A percentile compares a stretch with the other conserved stretches of the same genome.
Conservation (phyloP, 2,888 invertebrate genomes). For the Amaurobius ferox region DNA sequence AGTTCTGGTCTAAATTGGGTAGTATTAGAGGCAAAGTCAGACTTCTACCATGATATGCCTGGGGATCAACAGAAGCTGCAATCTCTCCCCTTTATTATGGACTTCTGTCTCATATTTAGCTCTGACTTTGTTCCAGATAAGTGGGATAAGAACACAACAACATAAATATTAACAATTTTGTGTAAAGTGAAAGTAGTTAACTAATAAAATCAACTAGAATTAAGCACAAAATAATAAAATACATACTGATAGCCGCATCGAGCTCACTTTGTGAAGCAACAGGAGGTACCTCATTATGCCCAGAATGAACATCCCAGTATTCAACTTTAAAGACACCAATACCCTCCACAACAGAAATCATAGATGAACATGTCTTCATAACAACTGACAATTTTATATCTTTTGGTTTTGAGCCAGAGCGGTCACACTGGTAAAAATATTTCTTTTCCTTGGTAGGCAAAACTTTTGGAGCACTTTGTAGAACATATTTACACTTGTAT, state of each 20-base stretch:
- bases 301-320: slow-evolving; percentile 53
- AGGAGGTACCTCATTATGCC: not conserved
- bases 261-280: slow-evolving; percentile 25
- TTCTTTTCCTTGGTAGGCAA: slow-evolving; percentile 29
- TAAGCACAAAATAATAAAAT: not conserved
- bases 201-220: too few relatives aligned
- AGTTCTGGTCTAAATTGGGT: too few relatives aligned
- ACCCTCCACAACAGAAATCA: slow-evolving; percentile 44
- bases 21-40: too few relatives aligned
- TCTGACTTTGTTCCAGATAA: too few relatives aligned
- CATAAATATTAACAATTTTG: too few relatives aligned
- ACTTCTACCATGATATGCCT: too few relatives aligned
- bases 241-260: slow-evolving; percentile 44
- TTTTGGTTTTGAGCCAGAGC: slow-evolving; percentile 1
- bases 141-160: too few relatives aligned
- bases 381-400: slow-evolving; percentile 19
- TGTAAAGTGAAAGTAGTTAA: too few relatives aligned
- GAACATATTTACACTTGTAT: slow-evolving; percentile 36
- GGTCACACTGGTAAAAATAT: slow-evolving; percentile 52
- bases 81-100: too few relatives aligned
- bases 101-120: too few relatives aligned
- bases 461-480: slow-evolving; percentile 21
- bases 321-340: slow-evolving; percentile 36
- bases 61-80: too few relatives aligned
- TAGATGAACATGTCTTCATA: slow-evolving; percentile 39